Conservation (phyloP, 2,113 vertebrate species). For the Chrysemys picta region DNA sequence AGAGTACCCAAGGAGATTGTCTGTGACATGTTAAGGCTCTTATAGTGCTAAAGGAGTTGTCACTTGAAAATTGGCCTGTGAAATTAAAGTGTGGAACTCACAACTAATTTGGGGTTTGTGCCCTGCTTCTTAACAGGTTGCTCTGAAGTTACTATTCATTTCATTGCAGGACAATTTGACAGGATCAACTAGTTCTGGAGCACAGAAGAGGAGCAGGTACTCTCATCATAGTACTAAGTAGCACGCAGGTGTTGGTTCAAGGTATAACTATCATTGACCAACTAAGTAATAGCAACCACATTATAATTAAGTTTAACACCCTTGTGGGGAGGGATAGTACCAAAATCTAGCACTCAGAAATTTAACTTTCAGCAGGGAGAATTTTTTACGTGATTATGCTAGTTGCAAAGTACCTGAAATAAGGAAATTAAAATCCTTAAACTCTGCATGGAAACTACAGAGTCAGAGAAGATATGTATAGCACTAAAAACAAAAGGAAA, state of each 20-base stretch:
- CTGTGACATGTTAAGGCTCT: not conserved
- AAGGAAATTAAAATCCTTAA: not conserved
- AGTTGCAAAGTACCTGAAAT: not conserved
- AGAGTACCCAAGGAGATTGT: too few relatives aligned
- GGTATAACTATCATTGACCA: not conserved
- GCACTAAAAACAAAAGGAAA: not conserved
- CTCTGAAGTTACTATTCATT: not conserved
- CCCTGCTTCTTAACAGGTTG: not conserved
- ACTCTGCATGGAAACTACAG: accelerated
- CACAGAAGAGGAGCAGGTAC: not conserved
- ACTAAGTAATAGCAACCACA: not conserved
- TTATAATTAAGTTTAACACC: not conserved
- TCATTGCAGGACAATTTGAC: not conserved
- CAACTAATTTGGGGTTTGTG: not conserved
- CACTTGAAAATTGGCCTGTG: not conserved
- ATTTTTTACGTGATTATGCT: not conserved
- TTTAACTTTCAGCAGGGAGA: not conserved
- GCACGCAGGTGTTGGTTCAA: not conserved
- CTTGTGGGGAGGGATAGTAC: not conserved
- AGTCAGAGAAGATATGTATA: not conserved
- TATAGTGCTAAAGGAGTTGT: not conserved
- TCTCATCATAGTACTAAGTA: not conserved
- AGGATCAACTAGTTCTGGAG: not conserved
- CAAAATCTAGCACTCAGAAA: not conserved
- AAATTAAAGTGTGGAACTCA: not conserved